Conservation (phyloP, 2,797 vertebrate species). For the Champsocephalus esox region DNA sequence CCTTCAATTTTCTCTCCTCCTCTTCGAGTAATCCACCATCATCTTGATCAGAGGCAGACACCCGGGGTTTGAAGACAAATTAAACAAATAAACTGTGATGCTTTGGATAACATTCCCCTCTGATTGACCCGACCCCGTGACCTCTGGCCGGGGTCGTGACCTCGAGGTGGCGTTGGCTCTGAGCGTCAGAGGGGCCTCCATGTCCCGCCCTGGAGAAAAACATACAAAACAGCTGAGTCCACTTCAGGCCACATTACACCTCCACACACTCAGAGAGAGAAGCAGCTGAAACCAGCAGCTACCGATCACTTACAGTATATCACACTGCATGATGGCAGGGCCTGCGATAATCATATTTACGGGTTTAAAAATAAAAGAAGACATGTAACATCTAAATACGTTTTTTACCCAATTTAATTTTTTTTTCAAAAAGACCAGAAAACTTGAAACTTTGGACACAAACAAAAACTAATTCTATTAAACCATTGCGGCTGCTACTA, state of each 20-base stretch:
- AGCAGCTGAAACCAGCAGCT: background rate
- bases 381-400: background rate
- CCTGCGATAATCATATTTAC: background rate
- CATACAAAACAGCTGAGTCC: constrained; percentile 25
- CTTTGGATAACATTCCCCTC: constrained; percentile 84
- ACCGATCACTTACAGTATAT: background rate
- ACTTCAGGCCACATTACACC: background rate
- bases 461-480: too few species aligned
- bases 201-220: constrained; percentile 65
- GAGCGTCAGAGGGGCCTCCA: constrained; percentile 55
- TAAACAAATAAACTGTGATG: constrained; percentile 86
- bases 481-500: background rate
- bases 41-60: constrained; percentile 80
- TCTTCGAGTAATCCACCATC: constrained; percentile 61
- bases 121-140: constrained; percentile 77
- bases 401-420: background rate
- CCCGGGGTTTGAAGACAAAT: constrained; percentile 75
- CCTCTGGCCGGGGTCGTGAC: constrained; percentile 79
- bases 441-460: background rate
- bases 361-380: background rate
- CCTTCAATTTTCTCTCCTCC: constrained; percentile 32
- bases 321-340: background rate
- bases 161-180: constrained; percentile 50
- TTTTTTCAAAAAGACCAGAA: background rate
- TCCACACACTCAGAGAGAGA: background rate